phyloP scores from a whole-genome alignment of 2,888 invertebrate species.

The Cactoblastis cactorum region DNA sequence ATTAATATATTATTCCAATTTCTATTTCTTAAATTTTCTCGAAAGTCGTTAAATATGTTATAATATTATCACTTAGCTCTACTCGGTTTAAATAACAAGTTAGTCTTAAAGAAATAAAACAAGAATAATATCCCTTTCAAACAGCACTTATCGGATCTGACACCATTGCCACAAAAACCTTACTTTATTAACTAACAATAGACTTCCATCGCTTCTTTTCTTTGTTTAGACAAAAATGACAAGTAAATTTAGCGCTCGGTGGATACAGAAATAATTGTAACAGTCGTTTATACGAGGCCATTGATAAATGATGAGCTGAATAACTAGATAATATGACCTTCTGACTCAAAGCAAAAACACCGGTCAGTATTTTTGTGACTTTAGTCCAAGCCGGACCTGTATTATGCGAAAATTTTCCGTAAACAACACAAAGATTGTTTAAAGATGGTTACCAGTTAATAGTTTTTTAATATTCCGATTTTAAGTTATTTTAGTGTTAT shows the following conservation, averaged over 20 bases:
- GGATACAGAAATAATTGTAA: not conserved
- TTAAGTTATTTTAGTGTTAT: not conserved
- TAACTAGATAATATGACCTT: not conserved
- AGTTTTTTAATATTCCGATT: not conserved
- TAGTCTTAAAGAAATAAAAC: not conserved
- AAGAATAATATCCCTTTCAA: not conserved
- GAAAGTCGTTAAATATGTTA: too few relatives aligned
- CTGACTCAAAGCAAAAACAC: constrained; percentile 6
- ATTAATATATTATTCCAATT: too few relatives aligned
- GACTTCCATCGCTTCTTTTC: not conserved
- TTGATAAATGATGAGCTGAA: not conserved
- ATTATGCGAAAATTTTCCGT: not conserved
- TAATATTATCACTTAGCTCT: too few relatives aligned
- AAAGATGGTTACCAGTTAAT: too few relatives aligned
- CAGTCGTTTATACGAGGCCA: not conserved
- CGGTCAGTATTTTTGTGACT: not conserved
- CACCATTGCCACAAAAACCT: not conserved
- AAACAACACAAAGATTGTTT: not conserved
- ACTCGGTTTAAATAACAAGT: not conserved
- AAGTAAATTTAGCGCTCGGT: not conserved
- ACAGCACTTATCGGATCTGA: not conserved
- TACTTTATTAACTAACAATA: not conserved
- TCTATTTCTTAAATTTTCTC: too few relatives aligned
- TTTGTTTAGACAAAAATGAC: not conserved
- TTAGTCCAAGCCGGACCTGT: constrained; percentile 7